phyloP scores from a whole-genome alignment of 2,113 vertebrate genomes.

The Callospermophilus lateralis region DNA sequence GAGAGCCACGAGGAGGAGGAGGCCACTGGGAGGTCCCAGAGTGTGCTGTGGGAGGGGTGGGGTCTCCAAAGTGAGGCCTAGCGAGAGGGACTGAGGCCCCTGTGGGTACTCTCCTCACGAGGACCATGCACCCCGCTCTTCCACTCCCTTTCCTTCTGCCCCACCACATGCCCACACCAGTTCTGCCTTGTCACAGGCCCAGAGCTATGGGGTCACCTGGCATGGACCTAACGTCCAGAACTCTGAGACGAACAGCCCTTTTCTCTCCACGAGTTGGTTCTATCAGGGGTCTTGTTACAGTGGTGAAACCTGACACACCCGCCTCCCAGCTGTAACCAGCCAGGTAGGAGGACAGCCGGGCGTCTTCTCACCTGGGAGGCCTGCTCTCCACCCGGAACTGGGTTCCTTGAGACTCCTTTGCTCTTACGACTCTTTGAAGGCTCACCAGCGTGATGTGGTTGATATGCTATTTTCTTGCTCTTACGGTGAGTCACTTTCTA shows the following conservation, averaged over 20 bases:
- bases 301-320: too few relatives aligned
- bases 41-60: neutral
- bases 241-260: neutral
- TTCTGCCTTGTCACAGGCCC: neutral
- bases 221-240: too few relatives aligned
- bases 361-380: neutral
- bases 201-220: accelerated
- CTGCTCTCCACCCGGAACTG: neutral
- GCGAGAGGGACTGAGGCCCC: accelerated
- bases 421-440: neutral
- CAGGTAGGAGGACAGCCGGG: neutral
- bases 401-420: too few relatives aligned
- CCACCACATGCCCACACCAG: too few relatives aligned
- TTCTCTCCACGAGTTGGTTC: neutral
- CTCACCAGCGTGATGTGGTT: too few relatives aligned
- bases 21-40: neutral
- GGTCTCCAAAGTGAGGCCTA: neutral
- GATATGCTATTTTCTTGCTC: neutral
- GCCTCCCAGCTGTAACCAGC: too few relatives aligned
- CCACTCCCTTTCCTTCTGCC: neutral
- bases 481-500: neutral
- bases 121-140: neutral
- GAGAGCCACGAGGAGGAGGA: too few relatives aligned
- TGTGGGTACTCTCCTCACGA: too few relatives aligned
- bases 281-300: neutral